phyloP scores from a whole-genome alignment of 2,888 invertebrate genomes.

The Yponomeuta evonymella region DNA sequence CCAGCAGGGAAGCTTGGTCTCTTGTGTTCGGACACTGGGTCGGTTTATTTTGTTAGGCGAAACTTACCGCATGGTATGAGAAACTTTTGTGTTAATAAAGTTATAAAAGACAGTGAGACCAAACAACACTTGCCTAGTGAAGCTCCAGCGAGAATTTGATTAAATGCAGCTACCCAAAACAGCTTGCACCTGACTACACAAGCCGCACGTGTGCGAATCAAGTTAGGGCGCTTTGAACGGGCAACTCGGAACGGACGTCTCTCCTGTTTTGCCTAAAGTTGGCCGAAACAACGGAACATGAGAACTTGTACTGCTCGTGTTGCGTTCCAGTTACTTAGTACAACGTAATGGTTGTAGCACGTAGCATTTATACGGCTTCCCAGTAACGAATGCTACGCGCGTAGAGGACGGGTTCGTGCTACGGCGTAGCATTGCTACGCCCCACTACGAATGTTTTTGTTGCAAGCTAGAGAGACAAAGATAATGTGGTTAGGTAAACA shows the following conservation, averaged over 20 bases:
- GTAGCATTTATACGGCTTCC: neutral
- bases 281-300: neutral
- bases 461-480: neutral
- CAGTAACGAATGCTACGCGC: neutral
- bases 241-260: neutral
- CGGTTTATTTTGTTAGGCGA: no score
- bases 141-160: neutral
- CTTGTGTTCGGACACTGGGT: no score
- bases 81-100: no score
- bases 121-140: neutral
- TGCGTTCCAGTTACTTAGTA: neutral
- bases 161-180: neutral
- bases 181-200: neutral
- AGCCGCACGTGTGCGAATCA: neutral
- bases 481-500: neutral
- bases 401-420: neutral
- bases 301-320: neutral
- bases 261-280: conserved; percentile 1
- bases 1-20: no score
- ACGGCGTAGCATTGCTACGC: neutral
- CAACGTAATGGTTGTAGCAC: neutral
- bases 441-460: neutral
- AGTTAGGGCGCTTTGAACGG: neutral
- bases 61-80: no score
- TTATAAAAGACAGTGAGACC: no score